Evolutionary conservation across 2,888 invertebrate species (phyloP).

Genomic region (Drosophila putrida): DNA sequence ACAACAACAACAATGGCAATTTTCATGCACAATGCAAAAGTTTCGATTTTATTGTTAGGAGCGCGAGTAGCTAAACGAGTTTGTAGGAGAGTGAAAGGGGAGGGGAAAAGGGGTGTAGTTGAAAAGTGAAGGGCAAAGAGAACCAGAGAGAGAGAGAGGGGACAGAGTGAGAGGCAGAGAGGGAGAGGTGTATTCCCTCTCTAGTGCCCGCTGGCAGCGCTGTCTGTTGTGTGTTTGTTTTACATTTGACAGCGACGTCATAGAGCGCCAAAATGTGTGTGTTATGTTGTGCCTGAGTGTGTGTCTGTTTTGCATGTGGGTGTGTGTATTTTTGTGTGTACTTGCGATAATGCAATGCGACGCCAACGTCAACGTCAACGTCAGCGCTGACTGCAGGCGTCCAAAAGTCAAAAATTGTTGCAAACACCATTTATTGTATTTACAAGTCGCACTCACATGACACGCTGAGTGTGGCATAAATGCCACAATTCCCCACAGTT

Average conservation of each 20-base stretch:
- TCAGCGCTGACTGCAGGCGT: slow-evolving; percentile 48
- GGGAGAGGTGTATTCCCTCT: background rate
- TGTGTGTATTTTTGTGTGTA: slow-evolving; percentile 51
- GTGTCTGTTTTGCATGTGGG: slow-evolving; percentile 19
- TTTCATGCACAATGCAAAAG: slow-evolving; percentile 77
- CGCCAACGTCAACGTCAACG: slow-evolving; percentile 44
- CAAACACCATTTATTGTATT: slow-evolving; percentile 74
- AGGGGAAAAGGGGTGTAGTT: background rate
- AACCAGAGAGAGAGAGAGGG: background rate
- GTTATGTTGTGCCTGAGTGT: background rate
- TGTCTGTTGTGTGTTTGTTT: slow-evolving; percentile 63
- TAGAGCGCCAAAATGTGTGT: slow-evolving; percentile 25
- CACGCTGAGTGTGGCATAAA: slow-evolving; percentile 41
- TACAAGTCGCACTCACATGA: slow-evolving; percentile 28
- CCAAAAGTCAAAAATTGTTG: slow-evolving; percentile 74
- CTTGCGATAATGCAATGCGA: slow-evolving; percentile 65
- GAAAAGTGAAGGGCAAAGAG: background rate
- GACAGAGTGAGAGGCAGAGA: too few relatives aligned
- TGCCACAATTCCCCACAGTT: slow-evolving; percentile 20
- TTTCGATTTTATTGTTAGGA: slow-evolving; percentile 76
- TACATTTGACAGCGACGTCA: slow-evolving; percentile 59
- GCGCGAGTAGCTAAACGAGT: slow-evolving; percentile 36
- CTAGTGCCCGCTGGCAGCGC: slow-evolving; percentile 33
- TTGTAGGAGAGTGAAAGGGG: background rate
- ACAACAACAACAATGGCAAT: slow-evolving; percentile 52